These are phyloP conservation scores for Scomber japonicus DNA, from an alignment of 2,113 vertebrate species.

Conservation along the genomic window DNA sequence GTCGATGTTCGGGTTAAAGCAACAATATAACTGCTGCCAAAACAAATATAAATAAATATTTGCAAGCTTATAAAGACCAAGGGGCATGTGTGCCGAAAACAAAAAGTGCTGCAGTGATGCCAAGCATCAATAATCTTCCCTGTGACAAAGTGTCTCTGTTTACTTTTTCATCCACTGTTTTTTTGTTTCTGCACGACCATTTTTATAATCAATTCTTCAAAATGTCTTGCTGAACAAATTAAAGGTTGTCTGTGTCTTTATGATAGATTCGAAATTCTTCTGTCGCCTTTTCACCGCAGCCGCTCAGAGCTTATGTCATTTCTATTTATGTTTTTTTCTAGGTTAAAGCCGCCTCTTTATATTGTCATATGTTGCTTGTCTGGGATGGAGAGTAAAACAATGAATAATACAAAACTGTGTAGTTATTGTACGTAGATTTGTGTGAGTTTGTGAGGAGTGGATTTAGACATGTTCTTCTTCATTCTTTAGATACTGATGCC, in stretches of 20 bases:
- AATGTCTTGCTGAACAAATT: slow-evolving; percentile 15
- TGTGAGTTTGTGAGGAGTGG: slow-evolving; percentile 3
- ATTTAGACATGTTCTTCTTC: slow-evolving; percentile 18
- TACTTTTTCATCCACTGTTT: not conserved
- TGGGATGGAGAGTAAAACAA: not conserved
- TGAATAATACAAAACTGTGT: not conserved
- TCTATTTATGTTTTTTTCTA: slow-evolving; percentile 2
- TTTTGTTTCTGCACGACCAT: not conserved
- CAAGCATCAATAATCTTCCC: not conserved
- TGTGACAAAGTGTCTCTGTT: not conserved
- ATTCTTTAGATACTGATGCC: not conserved
- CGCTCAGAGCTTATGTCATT: not conserved
- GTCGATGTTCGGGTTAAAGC: not conserved
- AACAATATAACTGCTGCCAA: not conserved
- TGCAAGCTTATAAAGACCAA: not conserved
- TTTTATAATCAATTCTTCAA: slow-evolving; percentile 4
- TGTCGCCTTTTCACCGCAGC: not conserved
- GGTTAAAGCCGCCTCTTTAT: slow-evolving; percentile 1
- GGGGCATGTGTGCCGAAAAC: not conserved
- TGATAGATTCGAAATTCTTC: slow-evolving; percentile 10
- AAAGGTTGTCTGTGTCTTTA: not conserved
- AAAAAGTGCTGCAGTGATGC: not conserved
- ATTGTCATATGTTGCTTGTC: not conserved
- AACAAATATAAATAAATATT: not conserved
- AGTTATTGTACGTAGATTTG: not conserved